Percentiles rank a stretch among this genome's conserved stretches.
Evolutionary conservation across 35 echinoderm and acorn worm genomes (phyloP).

Genomic region (Strongylocentrotus purpuratus): DNA sequence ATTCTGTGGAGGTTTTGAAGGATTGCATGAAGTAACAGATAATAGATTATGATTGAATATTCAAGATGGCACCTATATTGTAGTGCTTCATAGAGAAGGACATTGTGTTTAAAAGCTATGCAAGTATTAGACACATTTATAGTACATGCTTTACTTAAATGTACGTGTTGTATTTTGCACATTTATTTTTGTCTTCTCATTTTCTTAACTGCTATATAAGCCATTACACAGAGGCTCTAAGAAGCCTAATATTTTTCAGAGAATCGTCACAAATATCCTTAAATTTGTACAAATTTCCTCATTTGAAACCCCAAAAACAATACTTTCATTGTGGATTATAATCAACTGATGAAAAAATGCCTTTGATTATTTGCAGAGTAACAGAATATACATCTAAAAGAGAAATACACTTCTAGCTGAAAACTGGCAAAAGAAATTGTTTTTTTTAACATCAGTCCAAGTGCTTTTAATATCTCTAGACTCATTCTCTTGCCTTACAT

Average conservation of each 20-base stretch:
- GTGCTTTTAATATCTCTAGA: not conserved
- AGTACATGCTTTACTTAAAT: not conserved
- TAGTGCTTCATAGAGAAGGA: not conserved
- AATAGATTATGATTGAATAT: not conserved
- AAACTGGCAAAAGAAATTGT: not conserved
- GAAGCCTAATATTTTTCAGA: not conserved
- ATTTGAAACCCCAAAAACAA: no score
- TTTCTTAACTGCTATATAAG: not conserved
- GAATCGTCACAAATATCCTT: no score
- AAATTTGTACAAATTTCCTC: no score
- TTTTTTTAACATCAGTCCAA: not conserved
- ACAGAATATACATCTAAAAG: not conserved
- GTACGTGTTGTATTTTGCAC: not conserved
- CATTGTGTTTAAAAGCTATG: not conserved
- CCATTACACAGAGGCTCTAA: not conserved
- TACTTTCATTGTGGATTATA: not conserved
- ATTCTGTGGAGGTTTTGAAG: not conserved
- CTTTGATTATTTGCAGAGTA: not conserved
- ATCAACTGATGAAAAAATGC: not conserved
- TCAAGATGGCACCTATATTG: not conserved
- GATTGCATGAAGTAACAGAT: not conserved
- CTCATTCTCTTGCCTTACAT: slow-evolving; percentile 3
- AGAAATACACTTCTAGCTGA: not conserved
- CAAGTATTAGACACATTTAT: not conserved
- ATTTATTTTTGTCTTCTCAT: not conserved